These are phyloP conservation scores for Sitophilus oryzae DNA, from an alignment of 1,140 invertebrate genomes.

Conservation along the genomic window DNA sequence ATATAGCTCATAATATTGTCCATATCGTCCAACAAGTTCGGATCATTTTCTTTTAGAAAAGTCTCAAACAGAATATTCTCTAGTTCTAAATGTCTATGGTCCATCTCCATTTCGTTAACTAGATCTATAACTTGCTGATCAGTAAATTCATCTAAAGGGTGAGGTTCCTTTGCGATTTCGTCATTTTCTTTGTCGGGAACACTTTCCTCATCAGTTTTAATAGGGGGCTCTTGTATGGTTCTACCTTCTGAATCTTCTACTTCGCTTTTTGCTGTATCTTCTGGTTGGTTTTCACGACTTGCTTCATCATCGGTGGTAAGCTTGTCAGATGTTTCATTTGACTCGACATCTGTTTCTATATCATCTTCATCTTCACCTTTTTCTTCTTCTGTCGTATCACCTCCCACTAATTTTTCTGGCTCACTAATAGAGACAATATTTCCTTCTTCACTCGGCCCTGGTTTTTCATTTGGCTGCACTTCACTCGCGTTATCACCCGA, in stretches of 20 bases:
- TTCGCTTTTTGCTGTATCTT: too few relatives aligned
- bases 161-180: not conserved
- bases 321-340: not conserved
- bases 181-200: not conserved
- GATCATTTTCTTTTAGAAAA: conserved; percentile 22
- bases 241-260: not conserved
- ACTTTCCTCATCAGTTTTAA: not conserved
- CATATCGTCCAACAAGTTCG: conserved; percentile 16
- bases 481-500: too few relatives aligned
- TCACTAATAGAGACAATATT: too few relatives aligned
- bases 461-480: too few relatives aligned
- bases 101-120: conserved; percentile 18
- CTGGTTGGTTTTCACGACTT: too few relatives aligned
- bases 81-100: conserved; percentile 16
- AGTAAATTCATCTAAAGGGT: conserved; percentile 21
- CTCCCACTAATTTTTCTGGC: too few relatives aligned
- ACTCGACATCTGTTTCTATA: not conserved
- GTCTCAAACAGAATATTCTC: conserved; percentile 21
- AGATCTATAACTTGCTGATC: conserved; percentile 25
- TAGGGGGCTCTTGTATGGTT: too few relatives aligned
- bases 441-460: too few relatives aligned
- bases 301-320: not conserved
- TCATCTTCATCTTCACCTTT: not conserved
- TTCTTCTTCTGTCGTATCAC: not conserved
- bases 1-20: conserved; percentile 18